Evolutionary conservation across 2,797 vertebrate genomes (phyloP), one percentile per base, ranked within the genome.

Genomic region (Scleropages formosus): DNA sequence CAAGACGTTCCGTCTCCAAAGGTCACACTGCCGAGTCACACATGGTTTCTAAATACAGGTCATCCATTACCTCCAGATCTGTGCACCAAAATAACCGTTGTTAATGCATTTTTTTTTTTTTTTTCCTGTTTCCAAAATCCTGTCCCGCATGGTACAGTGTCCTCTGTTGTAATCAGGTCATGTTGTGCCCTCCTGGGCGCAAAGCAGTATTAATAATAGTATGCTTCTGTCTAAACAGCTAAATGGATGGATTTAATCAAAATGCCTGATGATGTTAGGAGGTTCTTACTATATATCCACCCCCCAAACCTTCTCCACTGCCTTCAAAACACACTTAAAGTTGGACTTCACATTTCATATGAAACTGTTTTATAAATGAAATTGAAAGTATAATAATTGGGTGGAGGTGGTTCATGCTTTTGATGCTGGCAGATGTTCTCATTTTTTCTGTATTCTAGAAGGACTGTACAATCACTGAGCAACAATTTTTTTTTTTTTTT

Each of bases 1-100:
- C 10, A 24, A 27, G 49, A 13, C 83, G 81, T 81, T 81, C 68
- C 79, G 62, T 83, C 80, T 85, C 26, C 47, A 27, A 31, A 67
- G 74, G 69, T 72, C 69, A 67, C 10, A 1, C 22, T 8, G 62
- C 60, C 69, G 60, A 73, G 24, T 20, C 47, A 13, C 16, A 61
- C 66, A 11, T 24, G 39, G 27, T 49, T 39, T 49, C 46, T 62
- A 16, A 58, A 49, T 31, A 22, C 27, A 16, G 44, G 24, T 6
- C 26, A 72, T 75, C 13, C 62, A 75, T 72, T 59, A 6, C 27
- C 46, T 59, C 31, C n/a, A 31, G 26, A 4, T 8, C 70, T 22
- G 24, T 10, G 24, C 26, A 24, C 49, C 68, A 4, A 8, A 49
- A 53, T 24, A 70, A 26, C 70, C 68, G 16, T 31, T 58, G 49